Conservation (phyloP, 2,113 vertebrate species). For the Ammospiza caudacuta region DNA sequence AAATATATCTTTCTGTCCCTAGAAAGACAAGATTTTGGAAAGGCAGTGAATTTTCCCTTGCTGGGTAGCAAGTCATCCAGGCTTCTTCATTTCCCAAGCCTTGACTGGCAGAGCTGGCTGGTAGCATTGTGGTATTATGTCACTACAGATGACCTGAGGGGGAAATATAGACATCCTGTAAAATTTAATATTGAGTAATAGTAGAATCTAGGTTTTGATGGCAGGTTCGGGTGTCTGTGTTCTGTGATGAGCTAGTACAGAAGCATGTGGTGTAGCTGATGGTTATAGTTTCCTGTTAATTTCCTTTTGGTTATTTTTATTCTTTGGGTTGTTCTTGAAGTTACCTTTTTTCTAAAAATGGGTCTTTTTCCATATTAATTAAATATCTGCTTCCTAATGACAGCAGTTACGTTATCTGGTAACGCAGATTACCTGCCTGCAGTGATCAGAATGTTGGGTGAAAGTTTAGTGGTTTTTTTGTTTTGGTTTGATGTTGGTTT, state of each 20-base stretch:
- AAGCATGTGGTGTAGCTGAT: not conserved
- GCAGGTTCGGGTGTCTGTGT: not conserved
- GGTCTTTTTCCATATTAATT: not conserved
- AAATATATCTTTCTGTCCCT: not conserved
- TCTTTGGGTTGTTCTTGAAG: not conserved
- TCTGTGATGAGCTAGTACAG: not conserved
- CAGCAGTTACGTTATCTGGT: not conserved
- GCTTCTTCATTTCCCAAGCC: not conserved
- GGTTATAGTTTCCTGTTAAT: not conserved
- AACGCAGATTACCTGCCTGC: not conserved
- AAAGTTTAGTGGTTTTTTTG: not conserved
- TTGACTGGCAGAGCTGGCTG: not conserved
- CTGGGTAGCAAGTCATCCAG: not conserved
- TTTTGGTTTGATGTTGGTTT: not conserved
- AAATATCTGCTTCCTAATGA: not conserved
- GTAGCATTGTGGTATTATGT: not conserved
- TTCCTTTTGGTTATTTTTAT: constrained; percentile 4
- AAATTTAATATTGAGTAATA: not conserved
- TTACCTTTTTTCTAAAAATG: not conserved
- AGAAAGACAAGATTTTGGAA: not conserved
- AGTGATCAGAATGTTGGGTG: not conserved
- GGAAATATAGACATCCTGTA: not conserved
- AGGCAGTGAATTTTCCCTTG: not conserved
- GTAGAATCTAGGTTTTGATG: not conserved
- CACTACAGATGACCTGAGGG: not conserved